These are phyloP conservation scores for Pseudochirops cupreus DNA, from an alignment of 2,797 vertebrate species.

Conservation along the genomic window DNA sequence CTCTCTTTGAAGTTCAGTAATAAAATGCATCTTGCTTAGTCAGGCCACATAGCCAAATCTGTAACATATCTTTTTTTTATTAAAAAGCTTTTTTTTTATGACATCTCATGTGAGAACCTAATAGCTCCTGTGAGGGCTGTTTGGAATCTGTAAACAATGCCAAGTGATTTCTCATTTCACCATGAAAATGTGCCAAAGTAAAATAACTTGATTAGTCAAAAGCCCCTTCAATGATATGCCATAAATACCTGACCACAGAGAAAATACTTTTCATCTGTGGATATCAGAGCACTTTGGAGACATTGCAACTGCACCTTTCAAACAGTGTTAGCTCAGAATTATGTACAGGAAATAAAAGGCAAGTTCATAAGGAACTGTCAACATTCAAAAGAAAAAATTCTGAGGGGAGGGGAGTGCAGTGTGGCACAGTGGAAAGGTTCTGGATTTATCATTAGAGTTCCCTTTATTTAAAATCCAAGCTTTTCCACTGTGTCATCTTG, in stretches of 20 bases:
- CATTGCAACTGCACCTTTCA: slow-evolving; percentile 10
- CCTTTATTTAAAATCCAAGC: not conserved
- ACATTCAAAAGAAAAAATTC: not conserved
- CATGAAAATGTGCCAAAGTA: not conserved
- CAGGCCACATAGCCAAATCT: not conserved
- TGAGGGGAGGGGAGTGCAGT: not conserved
- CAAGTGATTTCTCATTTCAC: not conserved
- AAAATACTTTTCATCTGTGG: not conserved
- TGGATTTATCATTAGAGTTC: not conserved
- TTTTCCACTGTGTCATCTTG: not conserved
- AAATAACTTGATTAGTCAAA: not conserved
- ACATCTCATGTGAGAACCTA: not conserved
- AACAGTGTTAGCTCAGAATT: slow-evolving; percentile 18
- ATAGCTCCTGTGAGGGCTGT: not conserved
- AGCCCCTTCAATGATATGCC: not conserved
- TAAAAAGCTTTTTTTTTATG: not conserved
- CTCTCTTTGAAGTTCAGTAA: not conserved
- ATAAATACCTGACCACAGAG: not conserved
- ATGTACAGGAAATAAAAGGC: slow-evolving; percentile 20
- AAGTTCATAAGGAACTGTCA: not conserved
- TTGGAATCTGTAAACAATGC: slow-evolving; percentile 4
- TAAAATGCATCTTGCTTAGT: not conserved
- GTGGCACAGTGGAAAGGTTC: not conserved
- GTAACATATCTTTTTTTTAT: not conserved
- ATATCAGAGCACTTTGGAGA: slow-evolving; percentile 4